Base-by-base conservation (phyloP, 2,797 vertebrate genomes). In the Fringilla coelebs region DNA sequence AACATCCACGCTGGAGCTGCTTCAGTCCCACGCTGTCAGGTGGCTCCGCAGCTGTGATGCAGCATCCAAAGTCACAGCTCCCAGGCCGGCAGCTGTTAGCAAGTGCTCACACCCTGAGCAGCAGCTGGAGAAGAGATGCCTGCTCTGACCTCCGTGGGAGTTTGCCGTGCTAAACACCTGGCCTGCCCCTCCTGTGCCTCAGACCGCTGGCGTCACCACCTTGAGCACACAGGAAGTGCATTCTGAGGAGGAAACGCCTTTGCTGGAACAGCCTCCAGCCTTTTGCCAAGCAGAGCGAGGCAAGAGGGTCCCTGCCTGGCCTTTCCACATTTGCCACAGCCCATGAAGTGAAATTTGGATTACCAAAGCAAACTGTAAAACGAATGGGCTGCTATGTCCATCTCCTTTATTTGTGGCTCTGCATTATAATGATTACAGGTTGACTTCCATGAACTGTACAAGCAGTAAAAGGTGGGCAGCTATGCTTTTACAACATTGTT, bases 401-500 rank as follows among this genome's bases (percentile, higher is more conserved):
- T 96, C 96, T 95, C 93, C 95, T 98, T 98, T 98, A 98, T 98
- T 98, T 97, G 96, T 52, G 63, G 93, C 96, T 98, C 96, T 96
- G 97, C 94, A 24, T 57, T 96, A 91, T 92, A 94, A 94, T 96
- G 94, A 96, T 97, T 98, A 98, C 98, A 98, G 79, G 96, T 91
- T 29, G 89, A 93, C 93, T 94, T 94, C 94, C 87, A 91, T 89
- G 96, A 97, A 98, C 98, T 98, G 97, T 96, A 98, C 98, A 98
- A 98, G 97, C 97, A 97, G 96, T 91, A 96, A 96, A 95, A 93
- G 97, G 97, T 93, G 96, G 96, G 96, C 97, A 96, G 89, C 96
- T 98, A 97, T 93, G 96, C 91, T 97, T 98, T 98, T 96, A 98
- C 97, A 98, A 97, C 96, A 96, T 96, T 82, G 91, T 96, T 97